Evolutionary conservation across 2,113 vertebrate genomes (phyloP), one percentile per base, ranked within the genome.

Genomic region (Hippocampus comes): DNA sequence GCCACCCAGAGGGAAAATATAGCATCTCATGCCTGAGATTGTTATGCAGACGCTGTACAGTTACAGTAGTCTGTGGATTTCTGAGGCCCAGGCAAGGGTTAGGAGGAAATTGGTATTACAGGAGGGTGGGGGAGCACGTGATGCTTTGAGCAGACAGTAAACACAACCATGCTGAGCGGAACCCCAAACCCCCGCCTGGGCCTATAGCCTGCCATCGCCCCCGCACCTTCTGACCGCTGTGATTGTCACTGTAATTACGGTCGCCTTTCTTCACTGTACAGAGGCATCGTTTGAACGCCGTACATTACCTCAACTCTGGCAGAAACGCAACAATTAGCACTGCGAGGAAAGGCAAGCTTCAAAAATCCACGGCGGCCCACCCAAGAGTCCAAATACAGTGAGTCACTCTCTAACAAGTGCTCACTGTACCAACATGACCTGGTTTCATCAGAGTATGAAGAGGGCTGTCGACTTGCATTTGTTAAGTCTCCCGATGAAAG

Each of bases 401-500:
- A 90, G 76, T 87, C 87, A 87, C 72, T 82, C 73, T 77, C 63
- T 78, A 90, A 89, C 85, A 88, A 87, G 87, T 81, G 86, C 84
- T 84, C 80, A 90, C 88, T 89, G 85, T 89, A 87, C 87, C 77
- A 83, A 77, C 79, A 86, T 85, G 89, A 88, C 82, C 82, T 88
- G 76, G 68, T 77, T 78, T 63, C 73, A 83, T 88, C 87, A 84
- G 82, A 87, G 84, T 89, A 87, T 88, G 87, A 83, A 89, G 85
- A 86, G 90, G 27, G 88, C 88, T 92, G 92, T 93, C 92, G 83
- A 87, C 88, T 91, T 81, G 84, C 87, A 90, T 93, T 93, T 92
- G 90, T 90, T 88, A 89, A 88, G 84, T 82, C 80, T 83, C 14
- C 86, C 70, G 86, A 61, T 89, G 87, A 88, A 82, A 82, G 82